phyloP scores from a whole-genome alignment of 2,888 invertebrate genomes.

The Euzetes globulus region DNA sequence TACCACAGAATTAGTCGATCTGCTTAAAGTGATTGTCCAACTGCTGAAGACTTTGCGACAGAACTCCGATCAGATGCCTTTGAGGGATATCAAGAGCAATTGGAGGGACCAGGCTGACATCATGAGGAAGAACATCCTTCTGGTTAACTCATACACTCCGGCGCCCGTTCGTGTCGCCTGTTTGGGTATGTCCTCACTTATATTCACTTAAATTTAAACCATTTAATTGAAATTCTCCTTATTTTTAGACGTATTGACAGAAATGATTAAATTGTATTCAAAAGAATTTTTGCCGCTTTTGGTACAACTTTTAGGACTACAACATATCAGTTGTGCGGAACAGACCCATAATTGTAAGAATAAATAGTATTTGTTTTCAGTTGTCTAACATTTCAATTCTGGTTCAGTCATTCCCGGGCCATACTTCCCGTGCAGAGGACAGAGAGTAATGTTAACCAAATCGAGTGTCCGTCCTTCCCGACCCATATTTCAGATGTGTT shows the following conservation, averaged over 20 bases:
- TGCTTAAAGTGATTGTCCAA: conserved; percentile 55
- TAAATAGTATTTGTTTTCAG: neutral
- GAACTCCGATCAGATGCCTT: conserved; percentile 56
- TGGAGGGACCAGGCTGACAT: conserved; percentile 80
- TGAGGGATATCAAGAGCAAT: conserved; percentile 51
- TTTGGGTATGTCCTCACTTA: conserved; percentile 55
- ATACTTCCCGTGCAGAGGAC: conserved; percentile 65
- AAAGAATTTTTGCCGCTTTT: conserved; percentile 70
- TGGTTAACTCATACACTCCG: conserved; percentile 81
- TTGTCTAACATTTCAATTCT: neutral
- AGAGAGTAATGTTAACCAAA: conserved; percentile 53
- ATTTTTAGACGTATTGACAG: conserved; percentile 48
- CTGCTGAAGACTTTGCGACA: conserved; percentile 51
- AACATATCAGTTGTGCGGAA: conserved; percentile 70
- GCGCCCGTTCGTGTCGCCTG: conserved; percentile 71
- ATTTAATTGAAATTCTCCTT: neutral
- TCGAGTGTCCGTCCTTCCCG: conserved; percentile 64
- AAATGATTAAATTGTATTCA: conserved; percentile 69
- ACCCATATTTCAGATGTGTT: conserved; percentile 77
- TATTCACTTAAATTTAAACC: conserved; percentile 42
- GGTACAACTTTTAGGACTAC: conserved; percentile 75
- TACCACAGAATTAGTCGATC: conserved; percentile 71
- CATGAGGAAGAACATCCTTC: conserved; percentile 71
- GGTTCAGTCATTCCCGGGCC: conserved; percentile 61
- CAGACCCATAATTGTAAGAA: conserved; percentile 49